phyloP scores from a whole-genome alignment of 2,113 vertebrate genomes.

The Cochlearius cochlearius region DNA sequence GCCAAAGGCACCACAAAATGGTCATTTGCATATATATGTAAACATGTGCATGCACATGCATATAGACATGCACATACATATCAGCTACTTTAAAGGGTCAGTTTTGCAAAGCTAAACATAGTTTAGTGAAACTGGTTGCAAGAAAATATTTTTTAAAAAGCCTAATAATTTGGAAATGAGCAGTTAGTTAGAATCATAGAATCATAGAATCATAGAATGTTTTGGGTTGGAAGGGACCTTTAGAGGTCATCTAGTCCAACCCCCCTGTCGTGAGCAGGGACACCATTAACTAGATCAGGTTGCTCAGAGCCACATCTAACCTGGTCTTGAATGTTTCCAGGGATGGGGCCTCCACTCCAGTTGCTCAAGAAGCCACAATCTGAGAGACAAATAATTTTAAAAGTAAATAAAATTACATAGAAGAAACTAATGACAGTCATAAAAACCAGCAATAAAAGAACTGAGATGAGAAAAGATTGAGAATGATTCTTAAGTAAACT shows the following conservation, averaged over 20 bases:
- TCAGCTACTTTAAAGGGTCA: neutral
- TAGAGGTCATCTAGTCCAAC: too few species aligned
- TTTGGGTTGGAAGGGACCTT: too few species aligned
- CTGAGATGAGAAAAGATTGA: neutral
- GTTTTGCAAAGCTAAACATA: neutral
- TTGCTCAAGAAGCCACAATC: neutral
- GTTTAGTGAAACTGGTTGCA: neutral
- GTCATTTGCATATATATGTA: neutral
- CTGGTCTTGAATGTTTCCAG: too few species aligned
- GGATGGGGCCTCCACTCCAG: too few species aligned
- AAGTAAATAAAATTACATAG: neutral
- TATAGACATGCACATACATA: neutral
- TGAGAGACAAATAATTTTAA: neutral
- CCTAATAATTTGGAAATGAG: neutral
- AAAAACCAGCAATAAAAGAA: neutral
- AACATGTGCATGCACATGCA: neutral
- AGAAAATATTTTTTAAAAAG: neutral
- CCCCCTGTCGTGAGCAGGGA: too few species aligned
- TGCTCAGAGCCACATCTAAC: too few species aligned
- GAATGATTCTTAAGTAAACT: neutral
- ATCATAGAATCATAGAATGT: too few species aligned
- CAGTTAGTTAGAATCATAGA: too few species aligned
- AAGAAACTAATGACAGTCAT: neutral
- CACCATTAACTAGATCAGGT: too few species aligned
- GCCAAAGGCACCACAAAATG: neutral